Evolutionary conservation across 1,140 invertebrate genomes (phyloP).

Genomic region (Bombus sibiricus): DNA sequence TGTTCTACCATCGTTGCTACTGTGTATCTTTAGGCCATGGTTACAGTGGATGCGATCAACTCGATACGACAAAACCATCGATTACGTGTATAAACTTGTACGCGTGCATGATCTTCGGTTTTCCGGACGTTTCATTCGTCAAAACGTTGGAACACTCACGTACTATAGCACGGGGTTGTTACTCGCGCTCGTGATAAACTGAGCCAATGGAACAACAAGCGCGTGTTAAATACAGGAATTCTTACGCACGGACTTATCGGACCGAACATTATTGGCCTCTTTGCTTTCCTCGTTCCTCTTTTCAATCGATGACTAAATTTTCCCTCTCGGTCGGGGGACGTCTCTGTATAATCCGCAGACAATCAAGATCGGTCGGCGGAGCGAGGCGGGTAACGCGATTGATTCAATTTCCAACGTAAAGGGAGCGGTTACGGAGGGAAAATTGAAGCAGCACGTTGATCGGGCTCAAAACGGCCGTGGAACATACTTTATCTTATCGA

Average conservation of each 20-base stretch:
- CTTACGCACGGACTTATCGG: not conserved
- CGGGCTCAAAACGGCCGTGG: conserved; percentile 21
- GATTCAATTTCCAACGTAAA: conserved; percentile 58
- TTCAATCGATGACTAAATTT: conserved; percentile 21
- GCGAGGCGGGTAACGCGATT: conserved; percentile 57
- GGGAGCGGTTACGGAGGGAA: conserved; percentile 32
- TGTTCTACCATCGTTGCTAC: too few species aligned
- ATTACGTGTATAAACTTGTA: too few species aligned
- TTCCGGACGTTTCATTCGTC: too few species aligned
- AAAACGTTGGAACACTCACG: too few species aligned
- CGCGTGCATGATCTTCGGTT: too few species aligned
- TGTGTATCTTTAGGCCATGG: too few species aligned
- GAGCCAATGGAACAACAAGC: not conserved
- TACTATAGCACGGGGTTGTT: too few species aligned
- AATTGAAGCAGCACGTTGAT: conserved; percentile 32
- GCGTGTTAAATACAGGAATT: not conserved
- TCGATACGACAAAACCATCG: not conserved
- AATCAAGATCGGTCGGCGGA: conserved; percentile 40
- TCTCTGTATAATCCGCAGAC: conserved; percentile 45
- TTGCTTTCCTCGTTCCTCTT: too few species aligned
- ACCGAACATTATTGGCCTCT: not conserved
- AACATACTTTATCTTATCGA: conserved; percentile 42
- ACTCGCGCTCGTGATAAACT: not conserved
- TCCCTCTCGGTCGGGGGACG: not conserved
- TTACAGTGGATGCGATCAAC: not conserved